Conservation (phyloP, 2,113 vertebrate species). For the Narcine bancroftii region DNA sequence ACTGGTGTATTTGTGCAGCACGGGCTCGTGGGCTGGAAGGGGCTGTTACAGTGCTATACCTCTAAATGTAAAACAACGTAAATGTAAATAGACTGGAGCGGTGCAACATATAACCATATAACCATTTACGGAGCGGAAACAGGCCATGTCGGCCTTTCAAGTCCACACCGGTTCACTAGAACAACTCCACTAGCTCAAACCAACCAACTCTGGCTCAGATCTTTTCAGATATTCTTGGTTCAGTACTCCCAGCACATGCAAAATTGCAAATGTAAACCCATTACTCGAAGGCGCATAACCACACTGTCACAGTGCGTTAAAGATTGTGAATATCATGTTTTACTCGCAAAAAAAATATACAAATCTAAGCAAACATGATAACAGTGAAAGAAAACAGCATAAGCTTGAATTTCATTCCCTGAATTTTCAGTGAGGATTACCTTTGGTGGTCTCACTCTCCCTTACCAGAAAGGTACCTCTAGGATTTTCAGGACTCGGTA, state of each 20-base stretch:
- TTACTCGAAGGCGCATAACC: neutral
- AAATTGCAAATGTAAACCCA: neutral
- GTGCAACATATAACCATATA: no score
- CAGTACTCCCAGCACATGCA: neutral
- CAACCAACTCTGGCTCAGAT: neutral
- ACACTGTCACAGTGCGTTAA: neutral
- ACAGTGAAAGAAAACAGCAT: neutral
- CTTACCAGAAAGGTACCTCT: slow-evolving; percentile 91
- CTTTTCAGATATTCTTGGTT: neutral
- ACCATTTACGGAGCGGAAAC: no score
- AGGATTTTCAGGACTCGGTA: slow-evolving; percentile 80
- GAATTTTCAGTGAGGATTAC: slow-evolving; percentile 48
- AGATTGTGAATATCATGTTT: no score
- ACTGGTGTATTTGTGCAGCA: no score
- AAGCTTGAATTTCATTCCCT: neutral
- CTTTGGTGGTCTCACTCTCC: slow-evolving; percentile 95
- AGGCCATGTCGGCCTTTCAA: no score
- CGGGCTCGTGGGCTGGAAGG: no score
- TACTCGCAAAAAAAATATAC: neutral
- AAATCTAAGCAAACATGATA: neutral
- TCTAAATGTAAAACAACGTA: no score
- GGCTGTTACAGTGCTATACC: no score
- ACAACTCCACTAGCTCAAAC: no score
- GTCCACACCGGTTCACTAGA: no score
- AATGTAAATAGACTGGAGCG: no score